Conservation (phyloP, 2,888 invertebrate species). For the Biston stratarius region DNA sequence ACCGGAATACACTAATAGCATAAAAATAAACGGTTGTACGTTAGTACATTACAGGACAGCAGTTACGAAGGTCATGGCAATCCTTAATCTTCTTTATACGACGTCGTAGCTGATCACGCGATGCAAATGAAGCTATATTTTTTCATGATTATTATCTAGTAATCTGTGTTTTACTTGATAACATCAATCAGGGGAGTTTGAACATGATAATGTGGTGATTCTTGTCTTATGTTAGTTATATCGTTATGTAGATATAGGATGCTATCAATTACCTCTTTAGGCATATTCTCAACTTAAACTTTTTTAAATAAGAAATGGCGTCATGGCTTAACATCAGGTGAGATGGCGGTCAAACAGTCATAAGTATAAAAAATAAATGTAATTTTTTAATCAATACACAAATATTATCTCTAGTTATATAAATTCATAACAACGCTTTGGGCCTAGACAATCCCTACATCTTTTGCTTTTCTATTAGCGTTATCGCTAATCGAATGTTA, state of each 20-base stretch:
- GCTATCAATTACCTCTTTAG: too few relatives aligned
- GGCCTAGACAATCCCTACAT: too few relatives aligned
- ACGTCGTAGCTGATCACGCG: conserved; percentile 68
- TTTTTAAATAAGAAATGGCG: too few relatives aligned
- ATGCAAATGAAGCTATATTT: conserved; percentile 60
- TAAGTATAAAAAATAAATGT: too few relatives aligned
- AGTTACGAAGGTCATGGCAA: conserved; percentile 72
- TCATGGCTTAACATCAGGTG: too few relatives aligned
- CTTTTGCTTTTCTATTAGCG: too few relatives aligned
- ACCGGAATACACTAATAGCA: conserved; percentile 5
- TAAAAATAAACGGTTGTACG: conserved; percentile 66
- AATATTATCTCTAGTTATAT: too few relatives aligned
- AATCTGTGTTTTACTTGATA: conserved; percentile 45
- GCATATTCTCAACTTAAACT: too few relatives aligned
- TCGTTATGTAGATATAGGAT: background rate
- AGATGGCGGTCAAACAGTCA: too few relatives aligned
- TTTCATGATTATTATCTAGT: conserved; percentile 46
- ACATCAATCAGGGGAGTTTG: conserved; percentile 39
- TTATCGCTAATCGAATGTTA: too few relatives aligned
- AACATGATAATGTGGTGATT: conserved; percentile 8
- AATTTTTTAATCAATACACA: too few relatives aligned
- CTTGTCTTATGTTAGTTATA: background rate
- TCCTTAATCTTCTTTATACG: conserved; percentile 75
- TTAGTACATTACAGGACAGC: conserved; percentile 52
- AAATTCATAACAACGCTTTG: too few relatives aligned